These are phyloP conservation scores for Buathra laborator DNA, from an alignment of 2,888 invertebrate genomes.

Conservation along the genomic window DNA sequence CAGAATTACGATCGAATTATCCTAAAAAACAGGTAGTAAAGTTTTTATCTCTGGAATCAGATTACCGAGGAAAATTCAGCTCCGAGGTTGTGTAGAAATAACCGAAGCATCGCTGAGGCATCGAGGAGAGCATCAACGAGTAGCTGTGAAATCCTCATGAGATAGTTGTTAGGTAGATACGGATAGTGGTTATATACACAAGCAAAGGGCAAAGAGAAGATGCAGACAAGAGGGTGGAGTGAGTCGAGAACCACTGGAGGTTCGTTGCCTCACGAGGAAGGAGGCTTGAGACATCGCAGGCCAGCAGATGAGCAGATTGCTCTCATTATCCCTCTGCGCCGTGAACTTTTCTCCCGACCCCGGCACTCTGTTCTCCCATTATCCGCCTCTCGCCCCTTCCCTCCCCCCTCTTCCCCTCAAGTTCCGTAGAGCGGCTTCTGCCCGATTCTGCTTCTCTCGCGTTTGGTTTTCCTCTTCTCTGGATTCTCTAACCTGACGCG, in stretches of 20 bases:
- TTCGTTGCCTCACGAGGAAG: slow-evolving; percentile 64
- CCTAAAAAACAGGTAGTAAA: background rate
- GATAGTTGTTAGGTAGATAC: slow-evolving; percentile 47
- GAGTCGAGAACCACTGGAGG: slow-evolving; percentile 64
- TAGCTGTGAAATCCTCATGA: slow-evolving; percentile 50
- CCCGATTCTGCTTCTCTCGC: slow-evolving; percentile 60
- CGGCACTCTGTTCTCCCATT: slow-evolving; percentile 75
- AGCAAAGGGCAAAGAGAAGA: slow-evolving; percentile 29
- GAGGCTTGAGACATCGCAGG: slow-evolving; percentile 76
- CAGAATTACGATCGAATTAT: background rate
- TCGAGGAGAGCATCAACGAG: slow-evolving; percentile 45
- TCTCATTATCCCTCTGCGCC: slow-evolving; percentile 78
- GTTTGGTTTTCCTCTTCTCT: slow-evolving; percentile 54
- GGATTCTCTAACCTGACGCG: slow-evolving; percentile 19
- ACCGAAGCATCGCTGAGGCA: slow-evolving; percentile 22
- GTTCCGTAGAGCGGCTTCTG: slow-evolving; percentile 52
- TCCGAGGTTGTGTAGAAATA: slow-evolving; percentile 41
- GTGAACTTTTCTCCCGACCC: slow-evolving; percentile 75
- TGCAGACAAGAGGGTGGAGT: slow-evolving; percentile 49
- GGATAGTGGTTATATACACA: slow-evolving; percentile 54
- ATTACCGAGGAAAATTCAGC: slow-evolving; percentile 27
- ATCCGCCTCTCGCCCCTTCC: slow-evolving; percentile 68
- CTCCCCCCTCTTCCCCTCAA: background rate
- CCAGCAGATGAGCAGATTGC: slow-evolving; percentile 78
- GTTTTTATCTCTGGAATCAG: slow-evolving; percentile 9